Conservation (phyloP, 1,140 invertebrate species). For the Tribolium castaneum region DNA sequence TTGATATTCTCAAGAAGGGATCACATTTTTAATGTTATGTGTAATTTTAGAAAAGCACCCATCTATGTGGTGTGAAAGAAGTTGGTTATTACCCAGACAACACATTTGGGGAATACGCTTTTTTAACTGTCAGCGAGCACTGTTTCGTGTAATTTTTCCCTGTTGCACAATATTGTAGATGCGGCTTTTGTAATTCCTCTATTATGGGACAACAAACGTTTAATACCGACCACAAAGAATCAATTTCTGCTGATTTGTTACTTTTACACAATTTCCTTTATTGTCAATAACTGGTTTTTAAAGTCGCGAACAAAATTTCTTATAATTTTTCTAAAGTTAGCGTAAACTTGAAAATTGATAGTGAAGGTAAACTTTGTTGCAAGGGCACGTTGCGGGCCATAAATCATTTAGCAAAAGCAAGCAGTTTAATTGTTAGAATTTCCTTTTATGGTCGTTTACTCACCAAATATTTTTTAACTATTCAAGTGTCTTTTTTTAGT, state of each 20-base stretch:
- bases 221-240: background rate
- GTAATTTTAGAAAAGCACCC: background rate
- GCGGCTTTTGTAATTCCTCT: background rate
- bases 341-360: background rate
- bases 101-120: background rate
- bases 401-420: background rate
- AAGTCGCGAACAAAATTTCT: too few species aligned
- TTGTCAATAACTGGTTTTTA: too few species aligned
- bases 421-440: constrained; percentile 1
- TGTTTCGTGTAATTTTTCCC: background rate
- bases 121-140: background rate
- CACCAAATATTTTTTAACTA: background rate
- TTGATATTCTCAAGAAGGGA: too few species aligned
- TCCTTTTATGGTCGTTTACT: background rate
- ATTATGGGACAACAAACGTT: background rate
- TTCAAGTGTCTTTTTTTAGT: background rate
- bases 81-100: background rate
- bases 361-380: background rate
- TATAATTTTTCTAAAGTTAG: background rate
- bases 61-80: background rate
- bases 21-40: too few species aligned
- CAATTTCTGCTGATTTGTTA: too few species aligned
- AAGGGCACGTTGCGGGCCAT: background rate
- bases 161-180: background rate
- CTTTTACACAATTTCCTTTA: too few species aligned